Base-by-base conservation (phyloP, 1,140 invertebrate species). In the Odontomachus brunneus region DNA sequence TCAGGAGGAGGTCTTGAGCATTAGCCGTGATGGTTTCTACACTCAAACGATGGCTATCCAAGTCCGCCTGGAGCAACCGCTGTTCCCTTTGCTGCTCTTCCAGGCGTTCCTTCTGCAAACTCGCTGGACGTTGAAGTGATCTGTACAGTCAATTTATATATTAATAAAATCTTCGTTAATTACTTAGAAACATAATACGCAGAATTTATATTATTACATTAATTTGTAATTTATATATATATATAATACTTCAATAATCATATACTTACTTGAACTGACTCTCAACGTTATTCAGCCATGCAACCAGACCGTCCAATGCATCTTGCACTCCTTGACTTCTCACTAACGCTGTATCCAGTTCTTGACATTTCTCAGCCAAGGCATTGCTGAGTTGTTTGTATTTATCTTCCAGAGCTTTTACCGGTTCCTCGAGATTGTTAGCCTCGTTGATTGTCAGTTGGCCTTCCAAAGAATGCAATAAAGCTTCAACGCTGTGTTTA, bases 311-410 rank as follows among this genome's bases (percentile, higher is more conserved):
- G 89, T 99, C 98, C 0, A 99, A 94, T 11, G 98, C 97, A 92
- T 99, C 98, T 92, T 99, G 97, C 14, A 99, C 97, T n/a, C 97
- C 98, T 94, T 99, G 98, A 71, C 97, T 98, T 92, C 99, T 97
- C 7, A 98, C 96, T 48, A 99, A 94, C 0, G 98, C 98, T 0
- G 97, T 97, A 87, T 99, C 98, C 60, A 99, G 93, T 57, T 97
- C 96, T 84, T 97, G 96, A 89, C 98, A 98, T n/a, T 97, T 96
- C 5, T 97, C 96, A 14, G 96, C 95, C 15, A 98, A 93, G 0
- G 96, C 96, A 82, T 96, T 96, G 65, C 95, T 94, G 14, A 98
- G 91, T 83, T 97, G 96, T 67, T 95, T 95, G 91, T 98, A 97
- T 75, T 97, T 97, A 48, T 97, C 96, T 82, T 97, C 96, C 4